phyloP scores from a whole-genome alignment of 2,113 vertebrate species.

The Anhinga rufa region DNA sequence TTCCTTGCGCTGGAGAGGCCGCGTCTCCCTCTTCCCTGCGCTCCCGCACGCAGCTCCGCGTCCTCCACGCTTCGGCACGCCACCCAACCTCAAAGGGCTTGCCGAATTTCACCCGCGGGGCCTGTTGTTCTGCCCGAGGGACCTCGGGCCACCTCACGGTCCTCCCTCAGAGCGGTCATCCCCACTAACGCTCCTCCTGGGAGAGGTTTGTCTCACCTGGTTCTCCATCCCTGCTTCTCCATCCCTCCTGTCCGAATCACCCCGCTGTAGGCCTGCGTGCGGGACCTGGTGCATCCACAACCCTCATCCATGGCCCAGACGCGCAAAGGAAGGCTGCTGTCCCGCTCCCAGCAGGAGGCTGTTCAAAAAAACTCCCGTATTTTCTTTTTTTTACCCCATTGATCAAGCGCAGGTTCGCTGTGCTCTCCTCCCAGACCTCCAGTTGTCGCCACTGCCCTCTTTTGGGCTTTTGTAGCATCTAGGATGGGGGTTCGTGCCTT shows the following conservation, averaged over 20 bases:
- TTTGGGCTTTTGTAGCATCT: neutral
- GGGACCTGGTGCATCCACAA: neutral
- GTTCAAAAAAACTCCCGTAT: neutral
- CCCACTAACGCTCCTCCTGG: too few relatives aligned
- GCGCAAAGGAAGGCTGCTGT: neutral
- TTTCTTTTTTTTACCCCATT: neutral
- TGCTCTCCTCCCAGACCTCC: neutral
- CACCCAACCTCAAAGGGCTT: neutral
- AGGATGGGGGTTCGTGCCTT: neutral
- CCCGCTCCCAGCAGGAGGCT: neutral
- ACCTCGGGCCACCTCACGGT: neutral
- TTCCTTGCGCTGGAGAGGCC: neutral
- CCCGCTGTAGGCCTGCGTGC: accelerated
- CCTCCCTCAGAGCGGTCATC: neutral
- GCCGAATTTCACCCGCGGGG: neutral
- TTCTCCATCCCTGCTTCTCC: neutral
- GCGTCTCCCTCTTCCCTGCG: neutral
- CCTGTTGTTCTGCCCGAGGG: neutral
- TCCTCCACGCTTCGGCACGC: neutral
- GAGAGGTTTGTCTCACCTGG: neutral
- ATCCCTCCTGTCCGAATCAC: too few relatives aligned
- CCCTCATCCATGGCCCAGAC: neutral
- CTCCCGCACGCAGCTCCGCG: neutral
- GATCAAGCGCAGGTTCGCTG: accelerated
- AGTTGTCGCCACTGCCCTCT: neutral